phyloP scores from a whole-genome alignment of 2,888 invertebrate species.

The Steromphala cineraria region DNA sequence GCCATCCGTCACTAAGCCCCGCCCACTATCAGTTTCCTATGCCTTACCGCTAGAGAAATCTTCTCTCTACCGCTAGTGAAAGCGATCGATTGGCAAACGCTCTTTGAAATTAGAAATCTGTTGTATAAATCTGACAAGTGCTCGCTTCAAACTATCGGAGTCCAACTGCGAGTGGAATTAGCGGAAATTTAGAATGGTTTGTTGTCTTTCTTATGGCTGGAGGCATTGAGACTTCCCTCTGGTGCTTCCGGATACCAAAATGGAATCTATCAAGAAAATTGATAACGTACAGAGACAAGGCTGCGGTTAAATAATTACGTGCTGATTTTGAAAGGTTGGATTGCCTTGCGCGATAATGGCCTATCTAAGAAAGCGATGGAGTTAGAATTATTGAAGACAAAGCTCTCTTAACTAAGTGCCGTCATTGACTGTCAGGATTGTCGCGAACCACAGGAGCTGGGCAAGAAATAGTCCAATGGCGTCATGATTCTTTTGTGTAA shows the following conservation, averaged over 20 bases:
- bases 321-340: constrained; percentile 18
- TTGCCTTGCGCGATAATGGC: constrained; percentile 18
- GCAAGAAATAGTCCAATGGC: background rate
- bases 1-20: constrained; percentile 14
- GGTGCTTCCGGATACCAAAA: constrained; percentile 12
- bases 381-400: constrained; percentile 12
- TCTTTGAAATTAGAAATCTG: constrained; percentile 21
- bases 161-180: constrained; percentile 19
- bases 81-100: constrained; percentile 16
- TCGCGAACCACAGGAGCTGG: background rate
- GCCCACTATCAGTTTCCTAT: constrained; percentile 8
- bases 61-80: background rate
- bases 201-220: constrained; percentile 15
- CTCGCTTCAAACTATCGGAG: constrained; percentile 13
- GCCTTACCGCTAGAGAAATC: background rate
- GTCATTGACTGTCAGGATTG: background rate
- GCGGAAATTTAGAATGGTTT: constrained; percentile 20
- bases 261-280: constrained; percentile 20
- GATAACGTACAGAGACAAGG: constrained; percentile 2
- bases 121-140: constrained; percentile 17
- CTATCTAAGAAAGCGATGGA: constrained; percentile 12
- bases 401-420: constrained; percentile 14
- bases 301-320: constrained; percentile 19
- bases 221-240: constrained; percentile 12
- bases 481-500: constrained; percentile 13